Percentiles rank a stretch among this genome's conserved stretches.
Evolutionary conservation across 1,140 invertebrate genomes (phyloP).

Genomic region (Zaprionus kolodkinae): DNA sequence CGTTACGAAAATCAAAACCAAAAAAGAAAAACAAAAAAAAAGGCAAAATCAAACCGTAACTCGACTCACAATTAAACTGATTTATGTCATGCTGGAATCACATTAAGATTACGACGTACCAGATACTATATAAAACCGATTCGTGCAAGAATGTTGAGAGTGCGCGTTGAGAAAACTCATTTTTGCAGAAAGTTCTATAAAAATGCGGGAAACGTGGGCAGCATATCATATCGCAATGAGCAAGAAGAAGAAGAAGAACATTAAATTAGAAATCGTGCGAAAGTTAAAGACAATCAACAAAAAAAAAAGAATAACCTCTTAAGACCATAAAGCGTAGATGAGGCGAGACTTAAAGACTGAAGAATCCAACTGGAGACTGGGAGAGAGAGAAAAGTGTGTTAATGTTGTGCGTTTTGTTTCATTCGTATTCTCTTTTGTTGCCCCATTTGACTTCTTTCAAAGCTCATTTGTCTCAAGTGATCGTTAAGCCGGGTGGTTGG

Average conservation of each 20-base stretch:
- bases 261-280: conserved; percentile 75
- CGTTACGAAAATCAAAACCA: conserved; percentile 17
- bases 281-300: conserved; percentile 45
- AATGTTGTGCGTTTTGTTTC: conserved; percentile 43
- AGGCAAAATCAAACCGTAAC: conserved; percentile 19
- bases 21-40: background rate
- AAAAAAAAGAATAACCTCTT: conserved; percentile 8
- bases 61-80: conserved; percentile 35
- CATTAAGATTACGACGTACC: conserved; percentile 17
- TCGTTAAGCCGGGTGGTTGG: conserved; percentile 20
- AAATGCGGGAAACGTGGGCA: conserved; percentile 59
- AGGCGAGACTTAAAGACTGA: background rate
- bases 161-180: conserved; percentile 36
- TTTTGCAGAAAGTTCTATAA: conserved; percentile 42
- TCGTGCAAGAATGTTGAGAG: conserved; percentile 57
- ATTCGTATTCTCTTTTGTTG: conserved; percentile 36
- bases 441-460: conserved; percentile 40
- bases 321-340: conserved; percentile 14
- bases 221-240: conserved; percentile 25
- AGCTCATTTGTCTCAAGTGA: conserved; percentile 37
- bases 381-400: conserved; percentile 42
- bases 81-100: conserved; percentile 20
- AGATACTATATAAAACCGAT: conserved; percentile 2
- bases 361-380: conserved; percentile 8
- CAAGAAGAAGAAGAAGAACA: conserved; percentile 32